Base-by-base conservation (phyloP, 2,113 vertebrate genomes). In the Neotragus pygmaeus region DNA sequence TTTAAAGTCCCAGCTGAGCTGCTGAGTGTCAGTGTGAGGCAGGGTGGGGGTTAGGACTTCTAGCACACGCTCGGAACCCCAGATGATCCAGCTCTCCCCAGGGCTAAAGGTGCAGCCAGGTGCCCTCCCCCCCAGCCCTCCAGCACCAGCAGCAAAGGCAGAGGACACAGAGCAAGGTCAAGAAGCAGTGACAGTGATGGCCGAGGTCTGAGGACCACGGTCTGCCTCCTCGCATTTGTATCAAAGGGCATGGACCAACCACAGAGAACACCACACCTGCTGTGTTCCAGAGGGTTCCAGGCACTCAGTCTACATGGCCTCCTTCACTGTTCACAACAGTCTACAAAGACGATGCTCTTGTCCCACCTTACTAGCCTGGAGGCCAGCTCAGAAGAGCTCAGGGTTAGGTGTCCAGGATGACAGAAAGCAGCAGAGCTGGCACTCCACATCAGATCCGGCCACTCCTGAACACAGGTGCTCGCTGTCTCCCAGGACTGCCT, bases 171-270 rank as follows among this genome's bases (percentile, higher is more conserved):
- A n/a, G 55, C 33, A 27, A 55, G 81, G 62, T 64, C 83, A 49
- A 47, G 91, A n/a, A 16, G n/a, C 58, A 53, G 51, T 2, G 55
- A 23, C 4, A 7, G 23, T 23, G 36, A 15, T 0, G 43, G 51
- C 19, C 11, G 83, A 33, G 30, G 47, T 10, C n/a, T 12, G 7
- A 27, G 21, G 81, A 73, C 36, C 62, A 5, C 0, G 0, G 70
- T 33, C 58, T 13, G 39, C 11, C 64, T 25, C 70, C 53, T 28
- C 16, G 30, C 6, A 0, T 28, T 3, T 9, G 15, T 14, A 7
- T 25, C 27, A 60, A 53, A 81, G 62, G 47, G 11, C n/a, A 0
- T 27, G 15, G 12, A 33, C 2, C 36, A 21, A 60, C 7, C 43
- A 43, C 27, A 36, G 13, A 45, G 28, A 1, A 16, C 47, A 3